phyloP scores from a whole-genome alignment of 2,888 invertebrate species.

The Sphaeridia pumilis region DNA sequence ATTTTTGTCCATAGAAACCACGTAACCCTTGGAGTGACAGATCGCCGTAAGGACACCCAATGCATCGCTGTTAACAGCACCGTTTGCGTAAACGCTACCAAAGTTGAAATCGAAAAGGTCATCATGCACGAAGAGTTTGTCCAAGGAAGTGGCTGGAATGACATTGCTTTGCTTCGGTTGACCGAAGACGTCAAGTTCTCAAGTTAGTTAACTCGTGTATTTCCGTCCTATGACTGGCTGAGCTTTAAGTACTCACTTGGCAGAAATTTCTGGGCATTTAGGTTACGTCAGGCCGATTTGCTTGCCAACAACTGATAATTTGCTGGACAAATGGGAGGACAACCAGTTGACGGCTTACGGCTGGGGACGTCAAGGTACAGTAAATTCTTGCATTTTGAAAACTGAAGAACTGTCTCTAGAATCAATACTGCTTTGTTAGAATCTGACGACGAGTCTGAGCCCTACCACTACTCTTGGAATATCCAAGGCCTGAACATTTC shows the following conservation, averaged over 20 bases:
- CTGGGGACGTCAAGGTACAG: slow-evolving; percentile 27
- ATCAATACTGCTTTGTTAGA: no score
- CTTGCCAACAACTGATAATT: slow-evolving; percentile 18
- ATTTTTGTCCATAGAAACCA: slow-evolving; percentile 6
- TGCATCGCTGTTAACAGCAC: slow-evolving; percentile 8
- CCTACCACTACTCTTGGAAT: slow-evolving; percentile 11
- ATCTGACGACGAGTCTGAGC: no score
- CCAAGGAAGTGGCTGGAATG: slow-evolving; percentile 24
- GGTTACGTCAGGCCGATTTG: slow-evolving; percentile 22
- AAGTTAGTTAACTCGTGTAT: slow-evolving; percentile 12
- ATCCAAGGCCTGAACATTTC: slow-evolving; percentile 17
- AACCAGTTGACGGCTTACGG: slow-evolving; percentile 22
- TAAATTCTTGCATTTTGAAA: not conserved
- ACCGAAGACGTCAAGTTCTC: slow-evolving; percentile 17
- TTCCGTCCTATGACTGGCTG: not conserved
- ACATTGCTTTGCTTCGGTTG: slow-evolving; percentile 25
- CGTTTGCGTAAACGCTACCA: slow-evolving; percentile 9
- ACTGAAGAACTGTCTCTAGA: not conserved
- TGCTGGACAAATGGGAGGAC: slow-evolving; percentile 20
- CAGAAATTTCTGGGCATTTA: slow-evolving; percentile 1
- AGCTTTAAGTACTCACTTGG: not conserved
- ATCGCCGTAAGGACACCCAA: slow-evolving; percentile 4
- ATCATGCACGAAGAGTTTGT: slow-evolving; percentile 28
- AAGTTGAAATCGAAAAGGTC: slow-evolving; percentile 20
- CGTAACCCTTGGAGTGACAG: slow-evolving; percentile 6